Conservation (phyloP, 2,888 invertebrate genomes). For the Belgica antarctica region DNA sequence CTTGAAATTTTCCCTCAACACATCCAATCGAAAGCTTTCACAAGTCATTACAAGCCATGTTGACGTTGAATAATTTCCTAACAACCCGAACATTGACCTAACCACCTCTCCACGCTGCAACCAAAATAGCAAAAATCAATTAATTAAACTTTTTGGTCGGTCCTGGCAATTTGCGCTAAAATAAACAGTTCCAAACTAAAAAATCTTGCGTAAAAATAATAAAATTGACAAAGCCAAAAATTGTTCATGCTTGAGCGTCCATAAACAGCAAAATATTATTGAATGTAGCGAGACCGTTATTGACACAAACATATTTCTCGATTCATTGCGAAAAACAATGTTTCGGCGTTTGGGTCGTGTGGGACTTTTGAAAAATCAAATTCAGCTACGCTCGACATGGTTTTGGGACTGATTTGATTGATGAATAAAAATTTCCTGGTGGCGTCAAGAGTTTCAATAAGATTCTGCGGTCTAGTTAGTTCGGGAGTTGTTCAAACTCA, state of each 20-base stretch:
- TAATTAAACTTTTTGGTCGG: not conserved
- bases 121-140: not conserved
- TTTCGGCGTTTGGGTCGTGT: not conserved
- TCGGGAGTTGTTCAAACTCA: not conserved
- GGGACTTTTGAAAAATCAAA: not conserved
- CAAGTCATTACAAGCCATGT: too few relatives aligned
- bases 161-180: not conserved
- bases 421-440: not conserved
- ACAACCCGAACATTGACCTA: too few relatives aligned
- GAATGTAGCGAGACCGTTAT: not conserved
- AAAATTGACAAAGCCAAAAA: conserved; percentile 5
- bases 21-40: too few relatives aligned
- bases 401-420: too few relatives aligned
- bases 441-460: not conserved
- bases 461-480: not conserved
- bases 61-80: too few relatives aligned
- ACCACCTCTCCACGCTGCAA: too few relatives aligned
- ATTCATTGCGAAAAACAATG: not conserved
- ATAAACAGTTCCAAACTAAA: not conserved
- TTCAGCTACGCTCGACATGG: not conserved
- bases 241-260: not conserved
- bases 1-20: too few relatives aligned
- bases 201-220: conserved; percentile 6
- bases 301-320: not conserved
- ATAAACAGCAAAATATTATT: not conserved